Conservation (phyloP, 2,113 vertebrate species). For the Sinocyclocheilus anshuiensis region DNA sequence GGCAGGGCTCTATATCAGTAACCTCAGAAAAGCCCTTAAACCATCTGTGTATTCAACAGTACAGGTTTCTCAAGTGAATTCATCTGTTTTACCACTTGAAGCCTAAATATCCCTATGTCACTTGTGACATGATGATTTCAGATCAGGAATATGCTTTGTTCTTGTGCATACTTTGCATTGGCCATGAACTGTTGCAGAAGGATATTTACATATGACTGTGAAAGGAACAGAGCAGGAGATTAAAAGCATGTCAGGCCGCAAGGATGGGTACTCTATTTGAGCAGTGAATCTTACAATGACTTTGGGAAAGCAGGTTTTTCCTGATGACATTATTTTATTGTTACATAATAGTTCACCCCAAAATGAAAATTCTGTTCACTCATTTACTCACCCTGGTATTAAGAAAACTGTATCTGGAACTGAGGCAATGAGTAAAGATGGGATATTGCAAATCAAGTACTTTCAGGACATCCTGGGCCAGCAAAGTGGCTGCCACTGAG, state of each 20-base stretch:
- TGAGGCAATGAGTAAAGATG: background rate
- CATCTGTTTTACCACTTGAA: background rate
- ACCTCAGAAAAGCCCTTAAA: background rate
- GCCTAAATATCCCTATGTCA: background rate
- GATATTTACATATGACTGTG: conserved; percentile 6
- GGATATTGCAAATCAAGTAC: background rate
- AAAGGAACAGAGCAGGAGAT: conserved; percentile 18
- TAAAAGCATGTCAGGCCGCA: background rate
- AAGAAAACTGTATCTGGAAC: background rate
- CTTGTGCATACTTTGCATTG: background rate
- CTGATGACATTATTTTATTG: background rate
- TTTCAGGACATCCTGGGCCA: background rate
- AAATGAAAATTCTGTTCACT: background rate
- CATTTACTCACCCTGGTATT: background rate
- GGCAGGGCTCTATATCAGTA: background rate
- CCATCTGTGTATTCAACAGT: background rate
- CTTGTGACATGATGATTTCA: background rate
- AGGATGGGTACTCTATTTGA: conserved; percentile 10
- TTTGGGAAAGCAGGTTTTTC: conserved; percentile 22
- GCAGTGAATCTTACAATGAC: background rate
- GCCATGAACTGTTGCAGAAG: background rate
- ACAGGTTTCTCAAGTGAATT: background rate
- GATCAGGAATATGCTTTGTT: background rate
- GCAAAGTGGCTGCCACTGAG: background rate
- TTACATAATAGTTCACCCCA: background rate